These are phyloP conservation scores for Spinibarbus caldwelli DNA, from an alignment of 2,797 vertebrate genomes.

Conservation along the genomic window DNA sequence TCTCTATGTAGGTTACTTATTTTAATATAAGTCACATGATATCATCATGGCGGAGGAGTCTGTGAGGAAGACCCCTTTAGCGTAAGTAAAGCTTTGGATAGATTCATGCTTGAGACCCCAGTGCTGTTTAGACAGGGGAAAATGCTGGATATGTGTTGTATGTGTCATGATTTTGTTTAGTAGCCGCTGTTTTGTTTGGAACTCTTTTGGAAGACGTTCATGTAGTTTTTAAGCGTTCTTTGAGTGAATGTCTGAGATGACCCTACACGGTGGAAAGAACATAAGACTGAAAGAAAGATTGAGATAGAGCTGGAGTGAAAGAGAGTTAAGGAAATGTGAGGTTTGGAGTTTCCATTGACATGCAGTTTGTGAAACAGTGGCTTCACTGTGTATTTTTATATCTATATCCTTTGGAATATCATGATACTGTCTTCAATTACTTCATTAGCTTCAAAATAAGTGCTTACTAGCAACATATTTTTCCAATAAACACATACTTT, in stretches of 20 bases:
- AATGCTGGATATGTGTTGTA: neutral
- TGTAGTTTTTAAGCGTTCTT: constrained; percentile 59
- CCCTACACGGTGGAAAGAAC: neutral
- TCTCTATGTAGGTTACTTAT: constrained; percentile 35
- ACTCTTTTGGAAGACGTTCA: constrained; percentile 25
- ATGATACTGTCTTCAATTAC: constrained; percentile 24
- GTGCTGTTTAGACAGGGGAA: neutral
- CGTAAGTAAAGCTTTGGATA: constrained; percentile 50
- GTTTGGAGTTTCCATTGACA: constrained; percentile 10
- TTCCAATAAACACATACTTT: neutral
- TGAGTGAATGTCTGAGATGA: too few relatives aligned
- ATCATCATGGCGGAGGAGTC: constrained; percentile 43
- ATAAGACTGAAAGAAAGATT: neutral
- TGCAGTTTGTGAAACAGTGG: too few relatives aligned
- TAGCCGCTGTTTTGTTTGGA: constrained; percentile 1
- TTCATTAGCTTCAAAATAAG: constrained; percentile 36
- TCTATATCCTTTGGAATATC: constrained; percentile 30
- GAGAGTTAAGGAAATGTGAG: too few relatives aligned
- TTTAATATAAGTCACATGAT: constrained; percentile 44
- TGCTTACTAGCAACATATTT: neutral
- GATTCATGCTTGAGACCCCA: neutral
- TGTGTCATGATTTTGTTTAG: neutral
- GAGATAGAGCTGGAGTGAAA: too few relatives aligned
- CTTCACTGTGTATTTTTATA: constrained; percentile 16
- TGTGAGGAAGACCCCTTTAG: constrained; percentile 35